Evolutionary conservation across 2,797 vertebrate genomes (phyloP).

Genomic region (Garrulus glandarius): DNA sequence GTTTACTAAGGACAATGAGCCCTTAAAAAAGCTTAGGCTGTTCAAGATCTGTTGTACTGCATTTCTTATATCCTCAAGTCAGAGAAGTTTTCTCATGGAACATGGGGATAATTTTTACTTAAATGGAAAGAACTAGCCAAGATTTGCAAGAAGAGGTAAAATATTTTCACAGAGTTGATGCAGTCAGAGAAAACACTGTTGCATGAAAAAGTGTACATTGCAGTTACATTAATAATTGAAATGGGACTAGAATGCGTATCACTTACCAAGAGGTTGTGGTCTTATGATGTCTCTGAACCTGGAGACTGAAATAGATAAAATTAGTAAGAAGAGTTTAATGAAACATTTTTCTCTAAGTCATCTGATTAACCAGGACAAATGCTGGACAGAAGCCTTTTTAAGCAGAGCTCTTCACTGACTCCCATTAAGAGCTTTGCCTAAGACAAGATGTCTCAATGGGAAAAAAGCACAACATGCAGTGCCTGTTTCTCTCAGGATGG

Average conservation of each 20-base stretch:
- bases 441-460: not conserved
- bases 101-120: not conserved
- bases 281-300: accelerated
- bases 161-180: not conserved
- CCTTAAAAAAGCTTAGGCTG: not conserved
- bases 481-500: not conserved
- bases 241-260: not conserved
- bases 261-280: not conserved
- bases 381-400: not conserved
- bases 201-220: not conserved
- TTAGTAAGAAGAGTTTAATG: not conserved
- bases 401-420: not conserved
- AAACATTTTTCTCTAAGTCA: not conserved
- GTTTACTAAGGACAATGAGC: not conserved
- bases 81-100: not conserved
- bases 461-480: not conserved
- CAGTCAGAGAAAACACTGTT: not conserved
- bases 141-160: not conserved
- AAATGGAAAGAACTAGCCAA: not conserved
- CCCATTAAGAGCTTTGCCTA: not conserved
- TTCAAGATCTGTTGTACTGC: not conserved
- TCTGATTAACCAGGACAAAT: not conserved
- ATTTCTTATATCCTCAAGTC: not conserved
- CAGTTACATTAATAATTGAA: not conserved
- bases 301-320: not conserved